Evolutionary conservation across 2,888 invertebrate species (phyloP).

Genomic region (Endotricha flammealis): DNA sequence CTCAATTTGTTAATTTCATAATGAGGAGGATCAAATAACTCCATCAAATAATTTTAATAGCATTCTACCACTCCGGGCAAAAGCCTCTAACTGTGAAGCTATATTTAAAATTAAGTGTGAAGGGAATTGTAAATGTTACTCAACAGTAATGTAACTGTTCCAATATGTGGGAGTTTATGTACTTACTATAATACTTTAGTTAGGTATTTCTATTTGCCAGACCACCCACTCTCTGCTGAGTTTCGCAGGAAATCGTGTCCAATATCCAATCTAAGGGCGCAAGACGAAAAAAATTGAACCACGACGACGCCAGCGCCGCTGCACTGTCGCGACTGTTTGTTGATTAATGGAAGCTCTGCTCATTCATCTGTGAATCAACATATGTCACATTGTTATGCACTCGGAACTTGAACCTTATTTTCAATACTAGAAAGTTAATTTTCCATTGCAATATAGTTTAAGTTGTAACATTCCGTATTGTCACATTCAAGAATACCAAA

Average conservation of each 20-base stretch:
- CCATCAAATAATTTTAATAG: no score
- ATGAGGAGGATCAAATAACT: no score
- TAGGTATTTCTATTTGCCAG: constrained; percentile 28
- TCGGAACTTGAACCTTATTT: constrained; percentile 18
- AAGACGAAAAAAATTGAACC: constrained; percentile 72
- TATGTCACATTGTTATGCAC: constrained; percentile 21
- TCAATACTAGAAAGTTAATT: constrained; percentile 5
- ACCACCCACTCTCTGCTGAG: constrained; percentile 65
- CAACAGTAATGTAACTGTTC: no score
- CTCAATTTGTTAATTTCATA: no score
- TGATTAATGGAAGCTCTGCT: constrained; percentile 74
- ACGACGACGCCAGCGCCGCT: constrained; percentile 67
- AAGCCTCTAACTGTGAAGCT: no score
- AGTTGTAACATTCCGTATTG: constrained; percentile 22
- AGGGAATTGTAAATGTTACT: no score
- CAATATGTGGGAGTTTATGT: no score
- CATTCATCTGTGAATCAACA: constrained; percentile 55
- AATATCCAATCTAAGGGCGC: constrained; percentile 74
- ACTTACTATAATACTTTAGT: no score
- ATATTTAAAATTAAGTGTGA: no score
- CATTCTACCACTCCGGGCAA: no score
- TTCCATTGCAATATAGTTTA: constrained; percentile 6
- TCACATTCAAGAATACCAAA: constrained; percentile 63
- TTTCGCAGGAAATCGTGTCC: constrained; percentile 74
- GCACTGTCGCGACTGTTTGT: constrained; percentile 74